Conservation (phyloP, 2,888 invertebrate species). For the Pedicia rivosa region DNA sequence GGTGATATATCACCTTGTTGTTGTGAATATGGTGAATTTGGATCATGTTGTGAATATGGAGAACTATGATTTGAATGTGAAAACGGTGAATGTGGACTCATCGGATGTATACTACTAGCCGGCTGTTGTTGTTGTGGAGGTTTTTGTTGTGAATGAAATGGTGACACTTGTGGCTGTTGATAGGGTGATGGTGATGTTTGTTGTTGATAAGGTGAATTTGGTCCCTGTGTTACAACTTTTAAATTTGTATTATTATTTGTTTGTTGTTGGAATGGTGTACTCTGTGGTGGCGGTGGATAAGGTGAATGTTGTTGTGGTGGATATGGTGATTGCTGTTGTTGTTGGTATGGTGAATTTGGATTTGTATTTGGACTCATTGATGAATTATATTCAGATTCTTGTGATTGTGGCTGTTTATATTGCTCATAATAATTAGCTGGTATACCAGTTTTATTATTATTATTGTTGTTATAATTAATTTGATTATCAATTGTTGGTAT, state of each 20-base stretch:
- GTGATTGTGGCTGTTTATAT: constrained; percentile 34
- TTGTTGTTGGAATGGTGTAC: constrained; percentile 16
- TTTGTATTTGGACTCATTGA: constrained; percentile 37
- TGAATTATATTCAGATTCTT: constrained; percentile 38
- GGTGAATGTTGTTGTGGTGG: constrained; percentile 30
- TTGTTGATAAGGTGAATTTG: constrained; percentile 29
- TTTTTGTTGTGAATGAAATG: constrained; percentile 11
- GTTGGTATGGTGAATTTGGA: constrained; percentile 37
- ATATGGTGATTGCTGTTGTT: constrained; percentile 31
- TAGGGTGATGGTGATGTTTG: constrained; percentile 17
- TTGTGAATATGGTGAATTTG: constrained; percentile 22
- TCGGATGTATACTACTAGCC: background rate
- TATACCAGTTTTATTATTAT: constrained; percentile 23
- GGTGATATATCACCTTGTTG: constrained; percentile 14
- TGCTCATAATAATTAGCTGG: constrained; percentile 37
- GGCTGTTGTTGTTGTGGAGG: constrained; percentile 19
- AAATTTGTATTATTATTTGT: background rate
- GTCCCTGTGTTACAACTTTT: constrained; percentile 23
- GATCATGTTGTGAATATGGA: constrained; percentile 27
- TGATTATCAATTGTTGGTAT: background rate
- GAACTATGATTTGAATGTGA: constrained; percentile 26
- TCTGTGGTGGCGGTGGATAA: constrained; percentile 23
- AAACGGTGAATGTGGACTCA: constrained; percentile 18
- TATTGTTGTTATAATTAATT: constrained; percentile 14
- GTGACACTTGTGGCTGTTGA: constrained; percentile 12